Evolutionary conservation across 2,888 invertebrate genomes (phyloP), one percentile per base, ranked within the genome.

Genomic region (Mythimna albipuncta): DNA sequence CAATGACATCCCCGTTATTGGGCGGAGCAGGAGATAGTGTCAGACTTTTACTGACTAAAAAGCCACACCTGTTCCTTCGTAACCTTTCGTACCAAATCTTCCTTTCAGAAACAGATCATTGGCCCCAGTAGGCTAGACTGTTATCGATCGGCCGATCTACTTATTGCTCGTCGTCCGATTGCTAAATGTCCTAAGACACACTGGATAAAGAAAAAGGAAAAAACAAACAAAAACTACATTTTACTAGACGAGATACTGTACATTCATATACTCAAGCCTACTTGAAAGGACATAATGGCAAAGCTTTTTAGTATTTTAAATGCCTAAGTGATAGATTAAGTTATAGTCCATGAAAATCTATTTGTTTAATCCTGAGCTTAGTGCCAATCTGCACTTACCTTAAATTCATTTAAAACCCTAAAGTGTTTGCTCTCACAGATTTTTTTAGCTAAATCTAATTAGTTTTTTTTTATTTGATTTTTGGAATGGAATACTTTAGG

Each of bases 311-410:
- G 2, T 16, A 41, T 13, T 5, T n/a, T 41, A 7, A 41, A 5
- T 10, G n/a, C 2, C 10, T 32, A 52, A 62, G 50, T 67, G n/a
- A n/a, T 16, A 59, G 11, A 35, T 68, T 68, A 38, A 62, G 21
- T 38, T 35, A 38, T 26, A 13, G 21, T 19, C 21, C 19, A 58
- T 11, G 7, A 47, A 67, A 59, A 47, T 35, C 11, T 11, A 50
- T 62, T 38, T 1, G 35, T 50, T 19, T 38, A 38, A 62, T 38
- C 5, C 13, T 19, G 16, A 21, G 35, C 62, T 21, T 11, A 35
- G 2, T 3, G 2, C 16, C 47, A 35, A 38, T 50, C 62, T 68
- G 13, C 11, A 57, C 9, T 38, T 68, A 19, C 35, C 35, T 38
- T 50, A 10, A 35, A 47, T n/a, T 32, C 3, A 47, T 16, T 58